Evolutionary conservation across 2,888 invertebrate species (phyloP).

Genomic region (Drosophila tripunctata): DNA sequence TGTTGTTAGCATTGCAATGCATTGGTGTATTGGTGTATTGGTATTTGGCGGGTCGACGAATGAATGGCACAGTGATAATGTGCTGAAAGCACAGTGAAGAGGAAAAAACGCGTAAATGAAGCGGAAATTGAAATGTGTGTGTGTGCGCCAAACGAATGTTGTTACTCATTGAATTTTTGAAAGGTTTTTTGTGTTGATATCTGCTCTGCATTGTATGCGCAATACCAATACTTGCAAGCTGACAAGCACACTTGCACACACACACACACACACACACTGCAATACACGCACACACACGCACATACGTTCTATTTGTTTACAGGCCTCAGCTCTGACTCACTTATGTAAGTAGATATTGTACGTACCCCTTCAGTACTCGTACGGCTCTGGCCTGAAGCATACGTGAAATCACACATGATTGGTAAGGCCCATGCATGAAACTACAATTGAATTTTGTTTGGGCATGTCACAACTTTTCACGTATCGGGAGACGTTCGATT

Average conservation of each 20-base stretch:
- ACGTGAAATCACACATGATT: slow-evolving; percentile 1
- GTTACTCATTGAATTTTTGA: slow-evolving; percentile 63
- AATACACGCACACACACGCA: neutral
- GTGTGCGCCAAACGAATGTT: slow-evolving; percentile 57
- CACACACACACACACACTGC: neutral
- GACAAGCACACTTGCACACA: neutral
- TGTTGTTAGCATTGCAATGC: neutral
- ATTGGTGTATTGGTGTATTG: neutral
- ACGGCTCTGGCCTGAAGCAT: neutral
- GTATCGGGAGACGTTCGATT: no score
- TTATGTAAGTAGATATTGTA: slow-evolving; percentile 15
- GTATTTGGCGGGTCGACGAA: slow-evolving; percentile 1
- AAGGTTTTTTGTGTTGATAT: slow-evolving; percentile 70
- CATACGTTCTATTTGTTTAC: slow-evolving; percentile 25
- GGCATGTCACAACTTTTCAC: no score
- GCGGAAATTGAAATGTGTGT: slow-evolving; percentile 74
- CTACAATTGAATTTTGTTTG: no score
- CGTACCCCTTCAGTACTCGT: neutral
- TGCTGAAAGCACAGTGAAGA: slow-evolving; percentile 34
- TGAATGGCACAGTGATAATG: slow-evolving; percentile 30
- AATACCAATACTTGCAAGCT: neutral
- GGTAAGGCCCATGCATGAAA: no score
- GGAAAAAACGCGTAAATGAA: slow-evolving; percentile 60
- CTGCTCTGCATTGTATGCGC: slow-evolving; percentile 24
- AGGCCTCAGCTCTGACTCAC: slow-evolving; percentile 18